Evolutionary conservation across 2,113 vertebrate genomes (phyloP).

Genomic region (Passer montanus): DNA sequence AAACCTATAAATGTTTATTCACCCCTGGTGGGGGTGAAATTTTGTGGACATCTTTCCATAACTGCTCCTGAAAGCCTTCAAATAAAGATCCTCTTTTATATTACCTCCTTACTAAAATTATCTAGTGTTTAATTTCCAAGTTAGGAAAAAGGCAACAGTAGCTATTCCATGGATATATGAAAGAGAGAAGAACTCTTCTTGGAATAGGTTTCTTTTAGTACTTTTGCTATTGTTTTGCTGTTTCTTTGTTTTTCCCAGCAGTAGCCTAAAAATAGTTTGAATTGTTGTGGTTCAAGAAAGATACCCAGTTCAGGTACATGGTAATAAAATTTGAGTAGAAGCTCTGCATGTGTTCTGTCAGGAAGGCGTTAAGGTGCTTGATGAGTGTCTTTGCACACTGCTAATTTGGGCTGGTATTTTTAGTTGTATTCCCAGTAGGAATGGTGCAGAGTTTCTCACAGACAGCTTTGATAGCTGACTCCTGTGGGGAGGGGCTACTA

Average conservation of each 20-base stretch:
- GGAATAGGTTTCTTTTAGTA: neutral
- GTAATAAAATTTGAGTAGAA: neutral
- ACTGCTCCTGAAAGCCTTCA: neutral
- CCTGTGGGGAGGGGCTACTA: neutral
- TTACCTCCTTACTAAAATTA: neutral
- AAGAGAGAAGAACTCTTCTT: neutral
- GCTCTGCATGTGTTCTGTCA: neutral
- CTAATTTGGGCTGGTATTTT: constrained; percentile 40
- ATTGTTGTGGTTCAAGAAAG: neutral
- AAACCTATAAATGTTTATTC: neutral
- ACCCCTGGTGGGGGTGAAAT: no score
- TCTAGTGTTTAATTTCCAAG: neutral
- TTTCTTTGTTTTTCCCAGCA: neutral
- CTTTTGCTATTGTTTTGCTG: neutral
- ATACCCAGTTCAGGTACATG: neutral
- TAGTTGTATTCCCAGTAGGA: neutral
- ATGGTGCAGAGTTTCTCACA: neutral
- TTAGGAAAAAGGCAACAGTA: neutral
- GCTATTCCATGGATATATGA: neutral
- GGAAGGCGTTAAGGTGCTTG: constrained; percentile 16
- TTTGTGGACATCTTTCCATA: neutral
- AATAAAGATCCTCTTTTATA: neutral
- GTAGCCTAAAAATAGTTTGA: neutral
- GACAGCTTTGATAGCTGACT: neutral
- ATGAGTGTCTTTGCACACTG: neutral